phyloP scores from a whole-genome alignment of 2,113 vertebrate species.

The Asarcornis scutulata region DNA sequence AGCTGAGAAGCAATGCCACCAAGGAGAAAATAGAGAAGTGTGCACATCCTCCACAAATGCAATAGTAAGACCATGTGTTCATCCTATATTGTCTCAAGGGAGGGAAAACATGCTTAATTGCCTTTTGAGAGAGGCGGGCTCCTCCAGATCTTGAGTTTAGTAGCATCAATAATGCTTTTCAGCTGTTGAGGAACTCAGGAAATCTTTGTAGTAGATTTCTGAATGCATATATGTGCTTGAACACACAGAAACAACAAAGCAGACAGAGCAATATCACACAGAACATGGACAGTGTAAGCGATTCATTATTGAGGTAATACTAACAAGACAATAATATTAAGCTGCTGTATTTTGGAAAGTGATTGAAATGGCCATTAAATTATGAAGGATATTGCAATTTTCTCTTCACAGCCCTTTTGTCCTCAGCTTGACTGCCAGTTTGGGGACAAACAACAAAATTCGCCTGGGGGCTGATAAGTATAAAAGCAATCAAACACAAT shows the following conservation, averaged over 20 bases:
- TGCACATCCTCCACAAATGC: accelerated
- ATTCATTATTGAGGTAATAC: background rate
- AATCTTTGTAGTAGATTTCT: background rate
- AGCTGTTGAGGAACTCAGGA: background rate
- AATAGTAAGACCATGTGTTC: accelerated
- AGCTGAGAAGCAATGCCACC: accelerated
- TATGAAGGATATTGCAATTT: background rate
- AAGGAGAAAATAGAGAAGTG: background rate
- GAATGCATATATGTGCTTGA: background rate
- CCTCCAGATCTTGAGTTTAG: background rate
- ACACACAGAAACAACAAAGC: background rate
- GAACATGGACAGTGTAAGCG: background rate
- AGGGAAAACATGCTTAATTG: background rate
- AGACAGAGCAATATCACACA: background rate
- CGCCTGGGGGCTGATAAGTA: background rate
- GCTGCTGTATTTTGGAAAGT: background rate
- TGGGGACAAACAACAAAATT: background rate
- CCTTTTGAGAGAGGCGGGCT: background rate
- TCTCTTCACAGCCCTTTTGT: background rate
- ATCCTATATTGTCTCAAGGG: no score
- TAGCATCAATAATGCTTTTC: background rate
- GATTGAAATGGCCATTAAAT: background rate
- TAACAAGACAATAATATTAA: background rate
- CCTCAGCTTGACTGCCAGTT: background rate
- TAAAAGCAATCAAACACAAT: background rate